Percentiles rank a stretch among this genome's conserved stretches.
phyloP scores from a whole-genome alignment of 2,797 vertebrate genomes.

The Pygocentrus nattereri region DNA sequence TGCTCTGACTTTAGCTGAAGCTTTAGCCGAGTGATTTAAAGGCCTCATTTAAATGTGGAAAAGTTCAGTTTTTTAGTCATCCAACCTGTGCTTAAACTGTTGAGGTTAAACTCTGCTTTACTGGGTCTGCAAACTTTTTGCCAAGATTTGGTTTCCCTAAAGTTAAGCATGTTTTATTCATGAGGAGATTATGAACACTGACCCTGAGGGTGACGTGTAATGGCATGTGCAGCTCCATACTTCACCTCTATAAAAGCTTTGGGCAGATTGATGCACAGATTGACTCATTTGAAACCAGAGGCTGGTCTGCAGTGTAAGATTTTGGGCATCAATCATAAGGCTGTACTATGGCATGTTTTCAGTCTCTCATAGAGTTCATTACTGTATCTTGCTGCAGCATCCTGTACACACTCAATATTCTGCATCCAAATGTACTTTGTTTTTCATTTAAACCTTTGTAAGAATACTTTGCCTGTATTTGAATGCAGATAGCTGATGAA shows the following conservation, averaged over 20 bases:
- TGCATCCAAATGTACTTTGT: too few species aligned
- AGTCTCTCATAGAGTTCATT: background rate
- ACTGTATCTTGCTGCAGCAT: background rate
- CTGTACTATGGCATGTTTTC: background rate
- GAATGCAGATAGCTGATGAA: too few species aligned
- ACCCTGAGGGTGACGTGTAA: background rate
- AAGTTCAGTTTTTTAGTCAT: background rate
- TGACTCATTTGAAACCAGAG: conserved; percentile 1
- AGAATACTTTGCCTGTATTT: too few species aligned
- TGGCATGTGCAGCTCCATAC: background rate
- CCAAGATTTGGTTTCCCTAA: background rate
- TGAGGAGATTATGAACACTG: conserved; percentile 16
- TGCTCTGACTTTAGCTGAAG: background rate
- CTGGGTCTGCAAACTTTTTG: background rate
- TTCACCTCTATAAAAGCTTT: conserved; percentile 4
- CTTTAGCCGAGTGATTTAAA: background rate
- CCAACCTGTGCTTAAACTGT: conserved; percentile 19
- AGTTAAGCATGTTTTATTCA: conserved; percentile 2
- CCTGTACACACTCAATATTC: too few species aligned
- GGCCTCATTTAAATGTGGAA: conserved; percentile 28
- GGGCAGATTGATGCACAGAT: background rate
- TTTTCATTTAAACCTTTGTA: too few species aligned
- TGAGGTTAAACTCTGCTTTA: too few species aligned
- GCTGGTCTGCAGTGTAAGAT: background rate
- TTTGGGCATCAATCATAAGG: background rate